Evolutionary conservation across 2,797 vertebrate species (phyloP), one percentile per base, ranked within the genome.

Genomic region (Phalloptychus januarius): DNA sequence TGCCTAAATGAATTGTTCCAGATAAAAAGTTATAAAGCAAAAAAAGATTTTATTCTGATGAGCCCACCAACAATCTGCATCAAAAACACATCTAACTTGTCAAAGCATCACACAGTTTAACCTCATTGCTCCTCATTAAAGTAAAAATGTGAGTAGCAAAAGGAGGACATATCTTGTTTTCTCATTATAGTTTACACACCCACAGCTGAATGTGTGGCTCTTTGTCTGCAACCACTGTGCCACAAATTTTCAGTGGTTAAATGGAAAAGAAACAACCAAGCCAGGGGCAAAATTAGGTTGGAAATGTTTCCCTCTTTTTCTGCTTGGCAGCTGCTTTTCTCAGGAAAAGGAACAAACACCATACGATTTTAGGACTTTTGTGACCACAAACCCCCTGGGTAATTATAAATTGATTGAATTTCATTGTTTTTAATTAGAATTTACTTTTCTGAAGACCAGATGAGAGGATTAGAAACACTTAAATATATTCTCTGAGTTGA

Each of bases 261-360:
- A 86, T 77, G 56, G 80, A 80, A 88, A 42, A 58, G 67, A 5
- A 31, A 71, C 84, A 82, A 90, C 75, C 71, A 78, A 78, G 86
- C 86, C 80, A 80, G 77, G 72, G 83, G 74, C 73, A 81, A 83
- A 92, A 94, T 76, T 88, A 86, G 90, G 90, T 91, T 91, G 91
- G 56, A 84, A 83, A 80, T 38, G 28, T 71, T 72, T 78, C 10
- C 71, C 48, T 20, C 38, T n/a, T 40, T 79, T 73, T 71, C 76
- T 78, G 52, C 15, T 61, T n/a, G 56, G n/a, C 58, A 74, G 80
- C 20, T 78, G 42, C 20, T 86, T 75, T 61, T 31, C 16, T 72
- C 33, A 70, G 36, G 36, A 69, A 65, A 77, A 20, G 31, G 25
- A 16, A 74, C 71, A n/a, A 65, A 6, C 71, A 56, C 45, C 2